Evolutionary conservation across 1,140 invertebrate genomes (phyloP), one percentile per base, ranked within the genome.

Genomic region (Neodiprion fabricii): DNA sequence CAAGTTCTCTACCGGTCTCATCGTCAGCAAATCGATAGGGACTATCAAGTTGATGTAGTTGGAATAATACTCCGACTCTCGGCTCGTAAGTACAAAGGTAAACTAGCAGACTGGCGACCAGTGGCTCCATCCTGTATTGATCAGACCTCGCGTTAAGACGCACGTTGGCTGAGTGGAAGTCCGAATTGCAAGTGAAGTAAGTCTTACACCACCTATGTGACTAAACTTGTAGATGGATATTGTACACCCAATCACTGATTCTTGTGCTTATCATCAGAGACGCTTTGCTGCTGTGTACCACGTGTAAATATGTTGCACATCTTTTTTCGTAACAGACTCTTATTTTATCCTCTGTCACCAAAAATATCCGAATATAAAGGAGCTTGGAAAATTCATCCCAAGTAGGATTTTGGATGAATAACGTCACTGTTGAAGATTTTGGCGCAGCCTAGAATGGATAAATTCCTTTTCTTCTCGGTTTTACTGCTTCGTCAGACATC

Each of bases 61-160:
- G 9, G 11, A 14, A 17, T 61, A 61, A 17, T 61, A 61, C 53
- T 61, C n/a, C n/a, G n/a, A 17, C 53, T 17, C 53, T 7, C 53
- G 53, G 11, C 53, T 61, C 53, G 11, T 17, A 61, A 40, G 28
- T 40, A 40, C 28, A 40, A 40, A 40, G 28, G 5, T 17, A 61
- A 17, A 14, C 53, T 17, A 14, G 9, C 11, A 9, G 9, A 61
- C 53, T 61, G 53, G 11, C n/a, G 53, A 17, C 53, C n/a, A 9
- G 53, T 61, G 11, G 53, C 53, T 61, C n/a, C n/a, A 12, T 5
- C 11, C 53, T 61, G 53, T 61, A 61, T 61, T 61, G 53, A 61
- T 61, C 53, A 61, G 83, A 83, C 82, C 81, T 82, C 76, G 81
- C 85, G 85, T 84, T 85, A 86, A 86, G 83, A 79, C 80, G 82